Evolutionary conservation across 2,888 invertebrate species (phyloP), one percentile per base, ranked within the genome.

Genomic region (Cordilura impudica): DNA sequence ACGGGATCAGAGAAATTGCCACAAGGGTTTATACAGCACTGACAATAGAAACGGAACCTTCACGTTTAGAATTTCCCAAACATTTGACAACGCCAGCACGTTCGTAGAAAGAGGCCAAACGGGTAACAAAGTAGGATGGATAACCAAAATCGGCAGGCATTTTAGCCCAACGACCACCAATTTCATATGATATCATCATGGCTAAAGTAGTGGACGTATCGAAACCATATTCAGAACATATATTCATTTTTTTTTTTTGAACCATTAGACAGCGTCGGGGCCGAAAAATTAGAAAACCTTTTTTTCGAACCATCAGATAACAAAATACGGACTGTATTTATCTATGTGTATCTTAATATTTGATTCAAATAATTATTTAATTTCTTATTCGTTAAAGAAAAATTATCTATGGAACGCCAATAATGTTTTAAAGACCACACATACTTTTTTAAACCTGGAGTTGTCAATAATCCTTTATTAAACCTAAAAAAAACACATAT

Each of bases 1-100:
- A 99, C 99, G 66, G 99, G 99, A 93, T 99, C 99, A 16, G 99
- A 98, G 93, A 99, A 99, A 92, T 99, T 99, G 91, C 99, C 99
- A 91, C 99, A 99, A 87, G 99, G 99, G 99, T 99, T 1, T 99
- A 99, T 81, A 99, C 99, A 88, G 99, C 99, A 83, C 99, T 99
- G 81, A 99, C 99, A 91, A 99, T 99, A 84, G 98, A 98, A 71
- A 99, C 99, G 73, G 98, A 98, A 76, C 99, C 99, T 91, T 99
- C 99, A 86, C 99, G 92, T 89, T 98, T 97, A 4, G 99, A 99
- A 91, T 98, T 99, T 84, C 99, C 98, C 79, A 99, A 91, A 87
- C 98, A 98, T 91, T 97, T 97, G 84, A 99, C 97, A 78, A 99
- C 94, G 82, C 99, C 99, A 83, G 99, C 99, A 87, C 99, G 94